These are phyloP conservation scores for Haemorhous mexicanus DNA, from an alignment of 2,113 vertebrate species.

Conservation along the genomic window DNA sequence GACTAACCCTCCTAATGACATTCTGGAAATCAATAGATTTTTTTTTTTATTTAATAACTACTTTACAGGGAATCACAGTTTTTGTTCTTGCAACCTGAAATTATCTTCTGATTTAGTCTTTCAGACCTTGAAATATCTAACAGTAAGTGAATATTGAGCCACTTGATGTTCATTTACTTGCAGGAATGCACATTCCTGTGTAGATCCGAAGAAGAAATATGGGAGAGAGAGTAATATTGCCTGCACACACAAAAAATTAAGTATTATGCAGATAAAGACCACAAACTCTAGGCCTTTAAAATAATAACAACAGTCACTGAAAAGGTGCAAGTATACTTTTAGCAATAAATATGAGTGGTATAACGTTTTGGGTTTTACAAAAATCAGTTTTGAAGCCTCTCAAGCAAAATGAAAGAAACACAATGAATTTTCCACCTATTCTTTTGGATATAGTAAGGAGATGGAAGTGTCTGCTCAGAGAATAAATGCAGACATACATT, in stretches of 20 bases:
- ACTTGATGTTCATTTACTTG: neutral
- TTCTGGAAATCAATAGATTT: neutral
- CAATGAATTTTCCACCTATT: neutral
- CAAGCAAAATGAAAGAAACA: neutral
- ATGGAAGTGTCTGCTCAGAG: neutral
- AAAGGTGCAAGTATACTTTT: neutral
- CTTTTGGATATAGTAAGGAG: neutral
- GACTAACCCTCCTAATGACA: neutral
- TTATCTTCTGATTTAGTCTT: neutral
- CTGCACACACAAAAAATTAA: neutral
- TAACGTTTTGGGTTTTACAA: neutral
- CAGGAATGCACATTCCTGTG: neutral
- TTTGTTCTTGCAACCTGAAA: neutral
- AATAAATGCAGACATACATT: neutral
- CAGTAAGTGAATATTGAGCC: neutral
- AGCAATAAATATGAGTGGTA: neutral
- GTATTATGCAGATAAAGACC: neutral
- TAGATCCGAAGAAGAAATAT: neutral
- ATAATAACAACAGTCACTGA: neutral
- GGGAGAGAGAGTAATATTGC: neutral
- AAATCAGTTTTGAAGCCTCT: neutral
- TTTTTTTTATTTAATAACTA: neutral
- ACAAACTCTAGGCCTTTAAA: neutral
- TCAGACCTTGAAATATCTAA: neutral
- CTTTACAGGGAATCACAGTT: neutral